Evolutionary conservation across 1,140 invertebrate species (phyloP).

Genomic region (Brachionus rubens): DNA sequence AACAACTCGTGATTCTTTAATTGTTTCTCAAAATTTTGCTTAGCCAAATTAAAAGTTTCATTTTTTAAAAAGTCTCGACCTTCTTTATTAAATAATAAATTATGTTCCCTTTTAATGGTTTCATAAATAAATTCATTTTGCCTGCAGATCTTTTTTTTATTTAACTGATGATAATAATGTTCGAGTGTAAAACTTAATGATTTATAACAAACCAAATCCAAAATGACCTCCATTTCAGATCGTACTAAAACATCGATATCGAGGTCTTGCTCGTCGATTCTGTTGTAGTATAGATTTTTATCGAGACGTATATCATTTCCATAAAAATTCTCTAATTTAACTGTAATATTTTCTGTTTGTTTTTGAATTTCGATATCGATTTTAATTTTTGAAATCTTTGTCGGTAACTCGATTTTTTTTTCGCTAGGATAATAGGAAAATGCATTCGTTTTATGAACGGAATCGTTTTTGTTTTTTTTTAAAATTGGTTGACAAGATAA

Average conservation of each 20-base stretch:
- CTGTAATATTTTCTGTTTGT: background rate
- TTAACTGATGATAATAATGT: slow-evolving; percentile 5
- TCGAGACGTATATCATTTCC: background rate
- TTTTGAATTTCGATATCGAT: background rate
- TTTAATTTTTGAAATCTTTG: no score
- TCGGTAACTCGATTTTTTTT: no score
- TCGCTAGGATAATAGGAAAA: no score
- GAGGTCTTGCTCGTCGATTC: background rate
- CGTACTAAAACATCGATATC: background rate
- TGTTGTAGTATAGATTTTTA: background rate
- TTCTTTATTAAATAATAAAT: background rate
- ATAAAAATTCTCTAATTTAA: background rate
- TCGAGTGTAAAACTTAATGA: background rate
- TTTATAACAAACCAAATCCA: background rate
- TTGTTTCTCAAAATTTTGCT: background rate
- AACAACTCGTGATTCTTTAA: background rate
- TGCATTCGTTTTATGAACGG: no score
- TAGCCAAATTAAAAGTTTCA: background rate
- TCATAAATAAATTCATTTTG: background rate
- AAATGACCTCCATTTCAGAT: background rate
- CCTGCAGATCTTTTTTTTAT: background rate
- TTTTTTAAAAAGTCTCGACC: background rate
- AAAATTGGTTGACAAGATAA: no score
- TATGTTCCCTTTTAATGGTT: background rate
- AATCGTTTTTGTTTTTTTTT: no score